Evolutionary conservation across 1,140 invertebrate species (phyloP), one percentile per base, ranked within the genome.

Genomic region (Condylostylus longicornis): DNA sequence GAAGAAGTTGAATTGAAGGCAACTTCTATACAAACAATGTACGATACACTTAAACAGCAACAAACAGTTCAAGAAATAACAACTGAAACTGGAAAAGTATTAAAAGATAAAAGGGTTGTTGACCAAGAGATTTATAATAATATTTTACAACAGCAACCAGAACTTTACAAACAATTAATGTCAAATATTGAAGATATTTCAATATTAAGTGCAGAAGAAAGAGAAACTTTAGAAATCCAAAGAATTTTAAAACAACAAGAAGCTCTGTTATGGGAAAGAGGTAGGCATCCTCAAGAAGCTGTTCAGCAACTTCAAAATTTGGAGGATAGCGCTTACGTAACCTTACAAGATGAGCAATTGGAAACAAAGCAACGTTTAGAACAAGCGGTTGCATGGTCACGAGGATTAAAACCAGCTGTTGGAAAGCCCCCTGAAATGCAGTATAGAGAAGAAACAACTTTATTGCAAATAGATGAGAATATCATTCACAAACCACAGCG

Each of bases 381-480:
- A 25, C 4, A 9, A 14, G 33, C 43, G 1, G 36, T 50, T 12
- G 39, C 48, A 4, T 58, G 54, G 54, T 27, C 33, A 12, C 41
- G 44, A 18, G 50, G 40, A 0, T 35, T 32, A 19, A 53, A 50
- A 40, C 47, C 48, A 29, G 36, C 40, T 9, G 43, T 44, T 30
- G 40, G 37, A 33, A 42, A 43, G 22, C 27, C 28, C 38, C 35
- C 5, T 4, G 12, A 44, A 0, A 47, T 58, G 4, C 43, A 40
- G 1, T 61, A 59, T 2, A 46, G 56, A 13, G 60, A 64, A 18
- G 61, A 66, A 23, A 56, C 57, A 0, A 38, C 43, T 5, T n/a
- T 56, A 10, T 53, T 57, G 8, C 42, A 51, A 37, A 45, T 51
- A n/a, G 43, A 42, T 17, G 47, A 52, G 4, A 47, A 37, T 4